Conservation (phyloP, 2,797 vertebrate genomes). For the Dendrocincla fuliginosa region DNA sequence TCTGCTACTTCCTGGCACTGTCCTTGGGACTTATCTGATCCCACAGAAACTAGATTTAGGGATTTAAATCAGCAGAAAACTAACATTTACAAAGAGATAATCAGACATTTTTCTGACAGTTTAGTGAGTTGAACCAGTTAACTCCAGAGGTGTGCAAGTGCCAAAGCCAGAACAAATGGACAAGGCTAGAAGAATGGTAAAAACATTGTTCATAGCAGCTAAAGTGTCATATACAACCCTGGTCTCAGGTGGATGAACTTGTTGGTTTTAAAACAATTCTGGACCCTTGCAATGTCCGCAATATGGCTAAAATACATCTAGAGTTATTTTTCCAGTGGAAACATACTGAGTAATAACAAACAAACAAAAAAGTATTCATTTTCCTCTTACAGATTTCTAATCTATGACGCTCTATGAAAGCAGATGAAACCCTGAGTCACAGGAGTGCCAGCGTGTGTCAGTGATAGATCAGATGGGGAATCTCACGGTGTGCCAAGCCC, state of each 20-base stretch:
- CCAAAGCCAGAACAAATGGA: neutral
- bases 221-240: neutral
- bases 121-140: neutral
- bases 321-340: neutral
- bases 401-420: neutral
- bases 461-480: rapidly evolving
- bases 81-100: neutral
- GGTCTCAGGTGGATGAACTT: neutral
- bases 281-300: neutral
- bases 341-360: neutral
- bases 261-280: neutral
- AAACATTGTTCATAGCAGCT: neutral
- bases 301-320: neutral
- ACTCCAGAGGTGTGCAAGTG: neutral
- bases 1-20: neutral
- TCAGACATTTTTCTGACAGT: neutral
- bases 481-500: neutral
- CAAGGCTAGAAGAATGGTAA: neutral
- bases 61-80: neutral
- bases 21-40: neutral
- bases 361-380: neutral
- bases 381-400: neutral
- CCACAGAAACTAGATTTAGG: neutral
- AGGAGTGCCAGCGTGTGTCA: neutral
- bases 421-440: neutral